Conservation (phyloP, 1,140 invertebrate genomes). For the Brachionus rubens region DNA sequence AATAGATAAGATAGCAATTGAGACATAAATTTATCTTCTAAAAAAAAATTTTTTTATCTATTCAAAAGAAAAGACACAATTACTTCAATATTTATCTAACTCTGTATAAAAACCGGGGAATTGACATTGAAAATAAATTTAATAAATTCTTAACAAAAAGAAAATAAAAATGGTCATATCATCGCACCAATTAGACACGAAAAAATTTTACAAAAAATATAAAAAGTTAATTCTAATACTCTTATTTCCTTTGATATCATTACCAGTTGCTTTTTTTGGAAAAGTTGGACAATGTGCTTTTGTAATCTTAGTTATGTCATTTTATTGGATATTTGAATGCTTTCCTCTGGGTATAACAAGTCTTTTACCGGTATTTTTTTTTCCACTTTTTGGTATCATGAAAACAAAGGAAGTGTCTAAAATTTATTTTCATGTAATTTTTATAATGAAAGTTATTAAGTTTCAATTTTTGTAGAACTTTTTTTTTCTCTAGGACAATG, state of each 20-base stretch:
- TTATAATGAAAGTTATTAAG: too few relatives aligned
- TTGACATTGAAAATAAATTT: too few relatives aligned
- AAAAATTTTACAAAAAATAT: too few relatives aligned
- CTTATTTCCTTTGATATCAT: background rate
- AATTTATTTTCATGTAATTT: slow-evolving; percentile 57
- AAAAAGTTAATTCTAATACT: slow-evolving; percentile 20
- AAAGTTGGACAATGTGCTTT: slow-evolving; percentile 3
- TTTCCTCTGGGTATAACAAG: slow-evolving; percentile 62
- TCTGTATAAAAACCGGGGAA: too few relatives aligned
- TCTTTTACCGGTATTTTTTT: slow-evolving; percentile 60
- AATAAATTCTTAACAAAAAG: too few relatives aligned
- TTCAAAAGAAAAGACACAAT: too few relatives aligned
- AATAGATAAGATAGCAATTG: too few relatives aligned
- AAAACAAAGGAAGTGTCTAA: slow-evolving; percentile 52
- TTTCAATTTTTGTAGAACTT: background rate
- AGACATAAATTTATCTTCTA: too few relatives aligned
- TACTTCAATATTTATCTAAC: too few relatives aligned
- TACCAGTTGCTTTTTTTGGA: background rate
- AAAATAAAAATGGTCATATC: too few relatives aligned
- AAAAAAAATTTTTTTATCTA: too few relatives aligned
- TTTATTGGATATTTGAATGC: slow-evolving; percentile 62
- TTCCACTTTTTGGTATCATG: slow-evolving; percentile 58
- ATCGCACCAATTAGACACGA: too few relatives aligned
- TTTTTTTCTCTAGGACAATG: slow-evolving; percentile 14
- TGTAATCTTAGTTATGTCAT: slow-evolving; percentile 3